These are phyloP conservation scores for Drosophila bifasciata DNA, from an alignment of 1,140 invertebrate species.

Conservation along the genomic window DNA sequence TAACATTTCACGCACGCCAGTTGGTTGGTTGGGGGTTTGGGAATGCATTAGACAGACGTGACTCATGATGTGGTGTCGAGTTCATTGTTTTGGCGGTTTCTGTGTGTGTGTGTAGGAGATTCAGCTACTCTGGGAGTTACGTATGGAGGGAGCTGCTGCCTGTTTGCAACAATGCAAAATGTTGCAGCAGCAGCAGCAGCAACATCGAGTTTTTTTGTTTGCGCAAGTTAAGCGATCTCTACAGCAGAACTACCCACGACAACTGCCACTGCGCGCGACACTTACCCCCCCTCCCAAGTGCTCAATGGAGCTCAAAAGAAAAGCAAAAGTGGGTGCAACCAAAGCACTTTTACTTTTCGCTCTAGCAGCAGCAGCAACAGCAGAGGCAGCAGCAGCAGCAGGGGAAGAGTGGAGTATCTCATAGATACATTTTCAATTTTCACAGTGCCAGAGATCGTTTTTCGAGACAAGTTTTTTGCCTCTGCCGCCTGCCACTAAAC, in stretches of 20 bases:
- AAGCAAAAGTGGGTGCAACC: slow-evolving; percentile 66
- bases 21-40: slow-evolving; percentile 9
- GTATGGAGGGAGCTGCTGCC: slow-evolving; percentile 3
- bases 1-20: slow-evolving; percentile 57
- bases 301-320: slow-evolving; percentile 56
- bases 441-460: slow-evolving; percentile 31
- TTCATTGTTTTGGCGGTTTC: slow-evolving; percentile 43
- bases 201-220: slow-evolving; percentile 24
- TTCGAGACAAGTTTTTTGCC: slow-evolving; percentile 56
- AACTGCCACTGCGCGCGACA: neutral
- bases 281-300: slow-evolving; percentile 16
- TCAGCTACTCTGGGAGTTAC: slow-evolving; percentile 21
- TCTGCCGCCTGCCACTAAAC: slow-evolving; percentile 28
- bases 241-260: slow-evolving; percentile 2
- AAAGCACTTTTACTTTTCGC: slow-evolving; percentile 74
- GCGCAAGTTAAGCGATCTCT: slow-evolving; percentile 37
- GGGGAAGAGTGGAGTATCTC: slow-evolving; percentile 22
- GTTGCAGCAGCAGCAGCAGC: slow-evolving; percentile 25
- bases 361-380: slow-evolving; percentile 15
- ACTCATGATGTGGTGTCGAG: slow-evolving; percentile 44
- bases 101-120: neutral
- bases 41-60: slow-evolving; percentile 55
- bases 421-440: slow-evolving; percentile 72
- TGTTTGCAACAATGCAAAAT: slow-evolving; percentile 33
- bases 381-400: no score